phyloP scores from a whole-genome alignment of 2,797 vertebrate genomes.

The Alca torda region DNA sequence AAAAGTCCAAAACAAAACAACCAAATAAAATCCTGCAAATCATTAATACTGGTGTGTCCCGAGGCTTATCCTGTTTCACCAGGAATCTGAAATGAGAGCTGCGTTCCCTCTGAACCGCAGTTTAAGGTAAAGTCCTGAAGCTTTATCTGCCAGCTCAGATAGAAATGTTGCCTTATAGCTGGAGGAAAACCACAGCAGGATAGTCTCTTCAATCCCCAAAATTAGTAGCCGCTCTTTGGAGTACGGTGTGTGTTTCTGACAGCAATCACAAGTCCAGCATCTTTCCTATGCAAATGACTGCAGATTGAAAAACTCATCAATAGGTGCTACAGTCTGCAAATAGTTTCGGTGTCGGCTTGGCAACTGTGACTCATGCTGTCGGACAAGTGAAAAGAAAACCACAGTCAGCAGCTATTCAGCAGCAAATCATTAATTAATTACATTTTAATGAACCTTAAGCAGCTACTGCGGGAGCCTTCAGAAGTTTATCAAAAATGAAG shows the following conservation, averaged over 20 bases:
- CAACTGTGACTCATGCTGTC: constrained; percentile 84
- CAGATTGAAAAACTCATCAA: constrained; percentile 79
- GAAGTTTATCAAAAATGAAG: constrained; percentile 89
- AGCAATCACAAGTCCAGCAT: constrained; percentile 46
- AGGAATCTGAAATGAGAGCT: constrained; percentile 26
- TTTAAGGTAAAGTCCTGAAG: neutral
- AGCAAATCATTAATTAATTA: constrained; percentile 90
- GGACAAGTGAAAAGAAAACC: constrained; percentile 84
- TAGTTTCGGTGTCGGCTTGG: constrained; percentile 83
- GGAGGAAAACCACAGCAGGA: neutral
- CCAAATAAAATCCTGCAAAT: neutral
- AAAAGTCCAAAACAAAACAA: neutral
- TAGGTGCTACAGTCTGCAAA: constrained; percentile 85
- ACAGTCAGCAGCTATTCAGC: constrained; percentile 88
- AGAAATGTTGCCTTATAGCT: neutral
- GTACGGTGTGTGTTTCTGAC: neutral
- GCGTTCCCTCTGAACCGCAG: neutral
- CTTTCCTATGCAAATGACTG: constrained; percentile 75
- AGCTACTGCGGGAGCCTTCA: constrained; percentile 85
- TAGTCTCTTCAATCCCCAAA: neutral
- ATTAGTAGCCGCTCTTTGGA: neutral
- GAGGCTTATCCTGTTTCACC: neutral
- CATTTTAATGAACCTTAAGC: constrained; percentile 90
- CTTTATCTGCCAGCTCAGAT: neutral
- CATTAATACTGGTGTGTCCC: neutral